These are phyloP conservation scores for Platanista minor DNA, from an alignment of 2,113 vertebrate species.

Conservation along the genomic window DNA sequence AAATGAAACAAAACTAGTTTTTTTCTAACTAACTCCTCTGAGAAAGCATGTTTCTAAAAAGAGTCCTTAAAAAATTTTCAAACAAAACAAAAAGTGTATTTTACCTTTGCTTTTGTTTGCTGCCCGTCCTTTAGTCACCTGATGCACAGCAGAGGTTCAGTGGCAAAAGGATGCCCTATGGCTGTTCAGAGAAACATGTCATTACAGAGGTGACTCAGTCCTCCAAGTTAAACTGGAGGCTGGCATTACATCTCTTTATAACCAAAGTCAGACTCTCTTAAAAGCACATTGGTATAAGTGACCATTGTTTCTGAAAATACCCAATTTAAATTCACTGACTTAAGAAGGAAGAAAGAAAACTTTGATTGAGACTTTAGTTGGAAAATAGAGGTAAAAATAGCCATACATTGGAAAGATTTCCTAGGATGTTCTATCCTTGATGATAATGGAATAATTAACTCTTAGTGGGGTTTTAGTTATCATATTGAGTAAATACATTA, in stretches of 20 bases:
- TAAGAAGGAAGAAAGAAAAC: slow-evolving; percentile 8
- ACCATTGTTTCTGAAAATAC: slow-evolving; percentile 60
- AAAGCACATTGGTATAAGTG: slow-evolving; percentile 45
- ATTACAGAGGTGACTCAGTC: slow-evolving; percentile 74
- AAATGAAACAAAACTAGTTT: not conserved
- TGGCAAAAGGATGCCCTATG: slow-evolving; percentile 37
- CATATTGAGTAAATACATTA: not conserved
- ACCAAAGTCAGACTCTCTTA: slow-evolving; percentile 52
- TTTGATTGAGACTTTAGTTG: slow-evolving; percentile 11
- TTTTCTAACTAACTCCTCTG: not conserved
- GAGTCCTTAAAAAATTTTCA: not conserved
- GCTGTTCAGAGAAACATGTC: slow-evolving; percentile 62
- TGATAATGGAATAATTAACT: not conserved
- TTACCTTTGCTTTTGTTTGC: slow-evolving; percentile 69
- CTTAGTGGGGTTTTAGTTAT: not conserved
- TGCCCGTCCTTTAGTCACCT: slow-evolving; percentile 48
- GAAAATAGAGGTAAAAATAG: not conserved
- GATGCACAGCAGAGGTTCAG: slow-evolving; percentile 58
- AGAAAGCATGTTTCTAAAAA: slow-evolving; percentile 22
- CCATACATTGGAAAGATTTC: not conserved
- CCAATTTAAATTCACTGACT: slow-evolving; percentile 20
- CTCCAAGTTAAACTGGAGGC: slow-evolving; percentile 65
- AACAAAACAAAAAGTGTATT: slow-evolving; percentile 41
- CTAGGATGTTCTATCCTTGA: not conserved
- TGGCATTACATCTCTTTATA: slow-evolving; percentile 61